These are phyloP conservation scores for Magallana ariakensis DNA, from an alignment of 1,140 invertebrate genomes.

Conservation along the genomic window DNA sequence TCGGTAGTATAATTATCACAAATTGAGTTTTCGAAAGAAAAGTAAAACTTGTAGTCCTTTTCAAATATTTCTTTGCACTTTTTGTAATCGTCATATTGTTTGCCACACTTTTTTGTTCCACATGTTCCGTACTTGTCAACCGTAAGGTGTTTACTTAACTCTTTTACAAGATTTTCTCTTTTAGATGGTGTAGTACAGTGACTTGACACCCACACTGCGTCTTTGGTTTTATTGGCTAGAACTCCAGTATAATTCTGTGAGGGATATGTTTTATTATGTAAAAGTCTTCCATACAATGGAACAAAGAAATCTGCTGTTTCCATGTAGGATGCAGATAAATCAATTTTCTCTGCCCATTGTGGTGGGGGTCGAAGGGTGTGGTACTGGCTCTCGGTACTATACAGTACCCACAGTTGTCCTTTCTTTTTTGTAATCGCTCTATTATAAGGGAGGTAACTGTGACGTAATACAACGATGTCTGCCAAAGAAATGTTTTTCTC, in stretches of 20 bases:
- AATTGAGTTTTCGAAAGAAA: background rate
- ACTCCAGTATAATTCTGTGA: background rate
- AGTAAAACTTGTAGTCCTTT: background rate
- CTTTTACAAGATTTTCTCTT: background rate
- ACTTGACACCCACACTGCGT: background rate
- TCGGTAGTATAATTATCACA: background rate
- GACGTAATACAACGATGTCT: too few species aligned
- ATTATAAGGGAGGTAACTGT: too few species aligned
- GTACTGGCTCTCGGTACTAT: background rate
- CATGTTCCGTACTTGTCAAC: background rate
- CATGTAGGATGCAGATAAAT: background rate
- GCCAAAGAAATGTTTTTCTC: too few species aligned
- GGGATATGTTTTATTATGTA: background rate
- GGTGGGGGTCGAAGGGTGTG: background rate
- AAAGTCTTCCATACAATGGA: background rate
- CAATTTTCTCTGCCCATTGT: background rate
- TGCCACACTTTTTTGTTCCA: constrained; percentile 3
- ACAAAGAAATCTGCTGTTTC: background rate
- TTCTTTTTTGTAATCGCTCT: background rate
- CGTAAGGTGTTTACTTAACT: background rate
- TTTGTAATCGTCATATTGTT: background rate
- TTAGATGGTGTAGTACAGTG: background rate
- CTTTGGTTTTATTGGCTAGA: background rate
- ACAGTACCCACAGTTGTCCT: background rate
- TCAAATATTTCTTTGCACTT: background rate